phyloP scores from a whole-genome alignment of 2,888 invertebrate species.

The Troilus luridus region DNA sequence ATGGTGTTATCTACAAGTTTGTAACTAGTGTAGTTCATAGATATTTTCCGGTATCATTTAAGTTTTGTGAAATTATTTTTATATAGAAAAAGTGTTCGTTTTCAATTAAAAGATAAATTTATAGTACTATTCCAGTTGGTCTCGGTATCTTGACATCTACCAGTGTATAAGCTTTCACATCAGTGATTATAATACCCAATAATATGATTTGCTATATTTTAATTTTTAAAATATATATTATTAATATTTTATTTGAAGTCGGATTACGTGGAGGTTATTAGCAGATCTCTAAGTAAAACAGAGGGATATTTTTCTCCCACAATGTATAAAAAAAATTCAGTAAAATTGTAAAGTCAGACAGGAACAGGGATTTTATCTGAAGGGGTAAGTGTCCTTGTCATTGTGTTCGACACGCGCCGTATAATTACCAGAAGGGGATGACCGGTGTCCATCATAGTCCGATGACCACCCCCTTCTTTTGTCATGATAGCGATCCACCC shows the following conservation, averaged over 20 bases:
- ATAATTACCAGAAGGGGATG: conserved; percentile 23
- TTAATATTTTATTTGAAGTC: not conserved
- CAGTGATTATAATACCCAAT: not conserved
- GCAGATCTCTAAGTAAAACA: not conserved
- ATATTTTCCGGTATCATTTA: not conserved
- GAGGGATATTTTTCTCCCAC: not conserved
- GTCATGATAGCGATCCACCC: not conserved
- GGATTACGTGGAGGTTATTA: not conserved
- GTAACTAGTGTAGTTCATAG: not conserved
- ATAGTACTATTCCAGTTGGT: not conserved
- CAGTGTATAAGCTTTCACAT: not conserved
- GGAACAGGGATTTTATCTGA: not conserved
- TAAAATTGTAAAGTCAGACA: not conserved
- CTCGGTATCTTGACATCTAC: not conserved
- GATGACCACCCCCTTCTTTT: conserved; percentile 34
- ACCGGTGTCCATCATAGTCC: conserved; percentile 45
- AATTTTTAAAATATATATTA: not conserved
- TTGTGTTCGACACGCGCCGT: conserved; percentile 19
- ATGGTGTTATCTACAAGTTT: not conserved
- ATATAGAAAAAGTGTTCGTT: not conserved
- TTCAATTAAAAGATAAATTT: not conserved
- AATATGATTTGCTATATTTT: too few relatives aligned
- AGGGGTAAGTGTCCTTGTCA: conserved; percentile 42
- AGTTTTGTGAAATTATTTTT: too few relatives aligned
- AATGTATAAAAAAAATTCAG: not conserved